Conservation (phyloP, 2,797 vertebrate genomes). For the Euthynnus affinis region DNA sequence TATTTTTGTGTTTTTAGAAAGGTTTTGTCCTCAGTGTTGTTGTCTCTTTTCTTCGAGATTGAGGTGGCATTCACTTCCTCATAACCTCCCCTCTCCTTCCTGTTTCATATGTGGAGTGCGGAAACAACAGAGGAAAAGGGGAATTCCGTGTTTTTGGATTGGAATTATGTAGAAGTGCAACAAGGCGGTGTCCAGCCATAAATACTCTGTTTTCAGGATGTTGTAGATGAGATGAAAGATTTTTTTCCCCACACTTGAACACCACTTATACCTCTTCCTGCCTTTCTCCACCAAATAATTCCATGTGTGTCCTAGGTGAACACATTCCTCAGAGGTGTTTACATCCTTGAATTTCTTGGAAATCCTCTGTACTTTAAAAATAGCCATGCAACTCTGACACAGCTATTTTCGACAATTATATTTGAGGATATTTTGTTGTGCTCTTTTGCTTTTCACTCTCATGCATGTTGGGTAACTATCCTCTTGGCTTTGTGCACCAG, state of each 20-base stretch:
- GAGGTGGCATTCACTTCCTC: conserved; percentile 67
- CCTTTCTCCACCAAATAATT: conserved; percentile 43
- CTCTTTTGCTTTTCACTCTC: not conserved
- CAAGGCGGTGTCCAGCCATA: conserved; percentile 42
- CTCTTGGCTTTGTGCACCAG: conserved; percentile 77
- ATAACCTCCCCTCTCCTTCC: conserved; percentile 66
- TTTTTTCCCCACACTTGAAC: conserved; percentile 19
- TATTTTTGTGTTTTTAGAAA: conserved; percentile 28
- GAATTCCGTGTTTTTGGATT: conserved; percentile 57
- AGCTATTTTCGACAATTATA: conserved; percentile 11
- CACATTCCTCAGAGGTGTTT: conserved; percentile 39
- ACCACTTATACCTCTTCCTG: conserved; percentile 39
- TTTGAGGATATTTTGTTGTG: conserved; percentile 10
- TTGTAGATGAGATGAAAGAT: conserved; percentile 62
- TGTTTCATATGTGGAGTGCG: conserved; percentile 37
- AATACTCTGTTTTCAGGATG: conserved; percentile 77
- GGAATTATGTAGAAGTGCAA: conserved; percentile 57
- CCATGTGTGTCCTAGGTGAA: conserved; percentile 19
- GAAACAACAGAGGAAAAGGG: conserved; percentile 67
- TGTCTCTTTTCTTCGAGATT: conserved; percentile 8
- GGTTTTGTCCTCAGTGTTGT: conserved; percentile 20
- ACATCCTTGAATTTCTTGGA: conserved; percentile 22
- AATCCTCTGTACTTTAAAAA: conserved; percentile 30
- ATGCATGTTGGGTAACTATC: conserved; percentile 33
- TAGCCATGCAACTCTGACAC: conserved; percentile 22